These are phyloP conservation scores for Corythornis leucogaster DNA, from an alignment of 2,797 vertebrate species.

Conservation along the genomic window DNA sequence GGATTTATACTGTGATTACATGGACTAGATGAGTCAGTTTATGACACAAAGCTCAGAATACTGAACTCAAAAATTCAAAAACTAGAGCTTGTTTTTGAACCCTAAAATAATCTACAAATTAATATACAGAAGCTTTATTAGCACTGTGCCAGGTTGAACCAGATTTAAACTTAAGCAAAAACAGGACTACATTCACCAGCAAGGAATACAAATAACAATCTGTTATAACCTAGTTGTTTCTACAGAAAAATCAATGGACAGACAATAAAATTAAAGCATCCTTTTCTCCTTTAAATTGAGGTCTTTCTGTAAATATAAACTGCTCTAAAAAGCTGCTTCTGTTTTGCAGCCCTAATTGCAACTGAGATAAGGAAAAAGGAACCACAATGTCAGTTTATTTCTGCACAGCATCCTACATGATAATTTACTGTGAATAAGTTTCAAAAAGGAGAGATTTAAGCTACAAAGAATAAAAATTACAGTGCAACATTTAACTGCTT, in stretches of 20 bases:
- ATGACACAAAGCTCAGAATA: background rate
- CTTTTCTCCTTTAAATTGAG: background rate
- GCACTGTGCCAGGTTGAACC: background rate
- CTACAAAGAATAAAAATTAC: conserved; percentile 43
- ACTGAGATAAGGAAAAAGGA: background rate
- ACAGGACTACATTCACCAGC: background rate
- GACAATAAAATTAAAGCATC: background rate
- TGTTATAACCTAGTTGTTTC: background rate
- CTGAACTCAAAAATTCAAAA: background rate
- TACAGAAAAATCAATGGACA: background rate
- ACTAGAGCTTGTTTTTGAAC: background rate
- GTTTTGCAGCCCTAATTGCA: background rate
- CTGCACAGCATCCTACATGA: background rate
- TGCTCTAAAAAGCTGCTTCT: background rate
- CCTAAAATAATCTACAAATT: background rate
- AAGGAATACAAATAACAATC: background rate
- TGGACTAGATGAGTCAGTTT: background rate
- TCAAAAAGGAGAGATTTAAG: conserved; percentile 35
- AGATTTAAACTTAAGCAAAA: background rate
- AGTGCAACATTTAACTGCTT: conserved; percentile 32
- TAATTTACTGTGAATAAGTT: background rate
- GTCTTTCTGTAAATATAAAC: background rate
- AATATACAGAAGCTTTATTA: background rate
- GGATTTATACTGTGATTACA: background rate
- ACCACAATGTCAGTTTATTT: background rate